Evolutionary conservation across 2,113 vertebrate species (phyloP), one percentile per base, ranked within the genome.

Genomic region (Asarcornis scutulata): DNA sequence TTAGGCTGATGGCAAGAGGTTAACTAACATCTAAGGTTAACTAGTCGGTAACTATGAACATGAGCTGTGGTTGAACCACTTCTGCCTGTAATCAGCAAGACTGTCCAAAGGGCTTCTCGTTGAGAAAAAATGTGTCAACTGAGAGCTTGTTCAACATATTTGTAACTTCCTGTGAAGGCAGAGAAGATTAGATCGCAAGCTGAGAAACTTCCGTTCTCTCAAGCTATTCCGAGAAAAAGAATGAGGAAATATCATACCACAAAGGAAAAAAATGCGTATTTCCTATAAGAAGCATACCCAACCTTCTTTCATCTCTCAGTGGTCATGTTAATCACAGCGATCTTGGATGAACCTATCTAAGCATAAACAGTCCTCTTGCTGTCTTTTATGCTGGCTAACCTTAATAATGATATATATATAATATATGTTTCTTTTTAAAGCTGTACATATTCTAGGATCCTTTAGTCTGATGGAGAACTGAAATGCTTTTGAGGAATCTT

Each of bases 171-270:
- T 97, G 96, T 2, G 0, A 79, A 84, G 66, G 64, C 92, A 85
- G 91, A 92, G 95, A 38, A 95, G 97, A 97, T 97, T 94, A 97
- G 84, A 96, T 96, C 95, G 96, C 62, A 93, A 44, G 83, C 86
- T 93, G 90, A 96, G 95, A 96, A 73, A 93, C 75, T 97, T 98
- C 96, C 15, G 75, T 50, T 94, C 67, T 62, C n/a, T 85, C 4
- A 9, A 40, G 77, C 72, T 92, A 27, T 98, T 98, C 97, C 86
- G 91, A 97, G 96, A 98, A 98, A 96, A 96, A 79, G 72, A 88
- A 88, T 83, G 93, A 93, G 88, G 96, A 97, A 97, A 97, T 88
- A 92, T 80, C 7, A 6, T 13, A 71, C 50, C 62, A 75, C 80
- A 68, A 68, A 86, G 14, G 14, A 86, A 86, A 87, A 88, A 83